Percentiles rank a stretch among this genome's conserved stretches.
These are phyloP conservation scores for Bombus soroeensis DNA, from an alignment of 1,140 invertebrate species.

Conservation along the genomic window DNA sequence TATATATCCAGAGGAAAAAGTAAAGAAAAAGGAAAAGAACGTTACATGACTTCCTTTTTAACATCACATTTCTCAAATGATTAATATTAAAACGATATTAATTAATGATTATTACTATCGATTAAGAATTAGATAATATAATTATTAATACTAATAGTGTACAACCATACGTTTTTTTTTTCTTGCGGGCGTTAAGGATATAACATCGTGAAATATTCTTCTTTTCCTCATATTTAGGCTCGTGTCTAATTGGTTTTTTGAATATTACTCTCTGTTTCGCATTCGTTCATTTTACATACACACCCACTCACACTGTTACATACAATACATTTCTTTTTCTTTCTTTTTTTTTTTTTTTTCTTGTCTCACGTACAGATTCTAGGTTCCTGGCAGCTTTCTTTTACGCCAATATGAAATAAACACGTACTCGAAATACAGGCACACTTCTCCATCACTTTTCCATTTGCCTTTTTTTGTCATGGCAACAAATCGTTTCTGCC, in stretches of 20 bases:
- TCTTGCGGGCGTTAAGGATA: conserved; percentile 70
- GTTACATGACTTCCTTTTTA: conserved; percentile 76
- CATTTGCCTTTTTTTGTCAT: conserved; percentile 53
- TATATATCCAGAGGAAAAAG: conserved; percentile 17
- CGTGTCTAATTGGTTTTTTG: conserved; percentile 50
- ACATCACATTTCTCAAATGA: conserved; percentile 82
- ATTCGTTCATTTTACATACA: conserved; percentile 45
- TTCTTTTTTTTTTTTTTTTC: conserved; percentile 2
- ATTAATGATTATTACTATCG: conserved; percentile 79
- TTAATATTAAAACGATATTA: conserved; percentile 82
- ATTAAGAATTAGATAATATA: conserved; percentile 81
- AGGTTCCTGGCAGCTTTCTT: background rate
- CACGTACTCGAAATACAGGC: conserved; percentile 39
- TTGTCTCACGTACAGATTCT: background rate
- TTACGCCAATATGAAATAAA: conserved; percentile 34
- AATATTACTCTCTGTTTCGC: conserved; percentile 51
- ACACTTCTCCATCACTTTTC: conserved; percentile 41
- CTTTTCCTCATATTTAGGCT: conserved; percentile 67
- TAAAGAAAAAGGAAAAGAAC: conserved; percentile 78
- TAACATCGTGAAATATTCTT: conserved; percentile 70
- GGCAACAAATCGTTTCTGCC: conserved; percentile 44
- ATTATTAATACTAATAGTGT: conserved; percentile 83
- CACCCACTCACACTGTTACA: conserved; percentile 1
- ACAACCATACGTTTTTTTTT: conserved; percentile 79
- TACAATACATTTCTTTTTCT: background rate